Conservation (phyloP, 64 coral and sea anemone species). For the Pocillopora damicornis region DNA sequence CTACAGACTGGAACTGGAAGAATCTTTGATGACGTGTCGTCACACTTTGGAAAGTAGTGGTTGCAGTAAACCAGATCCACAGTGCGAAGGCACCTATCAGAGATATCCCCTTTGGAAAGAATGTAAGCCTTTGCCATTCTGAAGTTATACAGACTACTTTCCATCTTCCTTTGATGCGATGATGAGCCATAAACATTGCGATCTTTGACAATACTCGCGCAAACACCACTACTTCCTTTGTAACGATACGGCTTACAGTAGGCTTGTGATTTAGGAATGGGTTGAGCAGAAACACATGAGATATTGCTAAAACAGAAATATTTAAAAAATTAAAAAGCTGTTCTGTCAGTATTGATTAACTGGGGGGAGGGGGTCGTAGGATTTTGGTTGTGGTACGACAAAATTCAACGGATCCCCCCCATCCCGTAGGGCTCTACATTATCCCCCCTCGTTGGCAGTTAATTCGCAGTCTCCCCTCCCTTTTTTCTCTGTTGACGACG, state of each 20-base stretch:
- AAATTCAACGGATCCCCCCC: too few species aligned
- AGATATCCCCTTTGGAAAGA: neutral
- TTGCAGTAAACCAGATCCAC: constrained; percentile 14
- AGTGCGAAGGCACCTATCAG: neutral
- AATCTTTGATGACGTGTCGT: neutral
- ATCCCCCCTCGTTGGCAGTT: too few species aligned
- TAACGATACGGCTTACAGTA: neutral
- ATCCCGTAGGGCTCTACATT: too few species aligned
- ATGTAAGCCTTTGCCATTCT: neutral
- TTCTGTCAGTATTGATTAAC: too few species aligned
- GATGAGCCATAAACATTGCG: neutral
- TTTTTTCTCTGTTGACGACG: too few species aligned
- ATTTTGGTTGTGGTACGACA: too few species aligned
- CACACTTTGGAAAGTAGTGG: constrained; percentile 12
- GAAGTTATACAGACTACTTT: neutral
- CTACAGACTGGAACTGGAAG: neutral
- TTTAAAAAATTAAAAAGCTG: neutral
- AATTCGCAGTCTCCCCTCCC: too few species aligned
- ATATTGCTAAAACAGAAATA: neutral
- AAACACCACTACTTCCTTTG: neutral
- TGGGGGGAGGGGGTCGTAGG: too few species aligned
- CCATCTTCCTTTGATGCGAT: neutral
- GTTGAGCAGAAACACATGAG: neutral
- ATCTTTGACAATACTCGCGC: neutral
- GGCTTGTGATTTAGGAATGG: neutral